Evolutionary conservation across 2,797 vertebrate genomes (phyloP).

Genomic region (Danio jaintianensis): DNA sequence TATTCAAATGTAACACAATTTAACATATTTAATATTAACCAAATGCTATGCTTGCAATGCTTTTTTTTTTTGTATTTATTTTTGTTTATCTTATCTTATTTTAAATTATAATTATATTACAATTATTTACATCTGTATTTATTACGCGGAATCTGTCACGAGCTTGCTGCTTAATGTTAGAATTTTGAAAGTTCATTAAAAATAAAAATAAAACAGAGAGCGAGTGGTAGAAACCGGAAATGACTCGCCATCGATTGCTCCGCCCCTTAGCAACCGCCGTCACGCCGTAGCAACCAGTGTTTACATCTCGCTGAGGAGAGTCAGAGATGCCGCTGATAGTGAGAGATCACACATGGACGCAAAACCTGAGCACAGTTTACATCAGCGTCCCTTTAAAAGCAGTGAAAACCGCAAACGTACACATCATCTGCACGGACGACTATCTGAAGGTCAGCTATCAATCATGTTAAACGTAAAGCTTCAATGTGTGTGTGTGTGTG

Average conservation of each 20-base stretch:
- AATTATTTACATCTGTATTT: too few species aligned
- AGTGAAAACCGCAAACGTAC: constrained; percentile 66
- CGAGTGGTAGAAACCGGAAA: background rate
- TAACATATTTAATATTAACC: too few species aligned
- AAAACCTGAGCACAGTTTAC: constrained; percentile 78
- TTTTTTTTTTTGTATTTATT: too few species aligned
- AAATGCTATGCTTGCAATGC: too few species aligned
- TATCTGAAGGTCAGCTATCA: constrained; percentile 86
- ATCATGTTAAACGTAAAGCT: too few species aligned
- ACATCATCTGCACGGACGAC: constrained; percentile 83
- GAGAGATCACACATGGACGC: constrained; percentile 84
- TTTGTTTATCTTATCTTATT: too few species aligned
- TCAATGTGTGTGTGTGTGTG: background rate
- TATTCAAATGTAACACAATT: too few species aligned
- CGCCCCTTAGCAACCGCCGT: constrained; percentile 54
- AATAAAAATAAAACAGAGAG: background rate
- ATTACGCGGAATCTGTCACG: too few species aligned
- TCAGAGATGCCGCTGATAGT: constrained; percentile 80
- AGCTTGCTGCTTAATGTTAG: too few species aligned
- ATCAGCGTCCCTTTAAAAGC: constrained; percentile 85
- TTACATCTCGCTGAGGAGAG: background rate
- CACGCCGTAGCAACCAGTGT: constrained; percentile 56
- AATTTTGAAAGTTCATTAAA: too few species aligned
- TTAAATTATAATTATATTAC: too few species aligned
- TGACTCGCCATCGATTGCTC: background rate